Evolutionary conservation across 2,888 invertebrate species (phyloP), one percentile per base, ranked within the genome.

Genomic region (Archaeoteleia sp.): DNA sequence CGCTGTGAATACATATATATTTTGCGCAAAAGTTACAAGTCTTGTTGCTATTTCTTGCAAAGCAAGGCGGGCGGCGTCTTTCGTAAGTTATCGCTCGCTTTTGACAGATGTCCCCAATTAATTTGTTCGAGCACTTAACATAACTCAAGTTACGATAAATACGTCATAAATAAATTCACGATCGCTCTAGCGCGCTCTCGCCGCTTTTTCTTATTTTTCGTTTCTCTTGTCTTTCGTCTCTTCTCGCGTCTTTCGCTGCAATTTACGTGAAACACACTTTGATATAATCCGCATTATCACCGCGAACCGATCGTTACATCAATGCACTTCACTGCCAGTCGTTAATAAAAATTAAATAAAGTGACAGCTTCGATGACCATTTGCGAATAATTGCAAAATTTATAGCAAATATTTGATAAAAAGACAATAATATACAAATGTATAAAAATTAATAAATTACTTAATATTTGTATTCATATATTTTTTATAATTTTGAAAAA

Each of bases 71-170:
- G 29, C 46, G 46, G 35, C 25, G 45, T n/a, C 58, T 62, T 45
- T 55, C 46, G 48, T 55, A 72, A 54, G 69, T 76, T 74, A 78
- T 78, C 71, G 67, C 40, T 39, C 67, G 70, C 74, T 74, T 74
- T 72, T 72, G 73, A 71, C 74, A 74, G 72, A 74, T 74, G 74
- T 73, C 74, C 73, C 72, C 75, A 78, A 78, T 79, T 77, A 79
- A 79, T 80, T 78, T 77, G 76, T 77, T 67, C 62, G 57, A 49
- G 60, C 67, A 73, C 72, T 74, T 70, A 77, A 74, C 72, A 76
- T 73, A 75, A 73, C 72, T 74, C 71, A 72, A 42, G 63, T 53
- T 49, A 39, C 63, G 71, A 76, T 74, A 74, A 74, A 69, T 74
- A 62, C 51, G 63, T 51, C 60, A 72, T 70, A 71, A 68, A 71